Conservation (phyloP, 92 coral and sea anemone genomes). For the Zoanthus sociatus region DNA sequence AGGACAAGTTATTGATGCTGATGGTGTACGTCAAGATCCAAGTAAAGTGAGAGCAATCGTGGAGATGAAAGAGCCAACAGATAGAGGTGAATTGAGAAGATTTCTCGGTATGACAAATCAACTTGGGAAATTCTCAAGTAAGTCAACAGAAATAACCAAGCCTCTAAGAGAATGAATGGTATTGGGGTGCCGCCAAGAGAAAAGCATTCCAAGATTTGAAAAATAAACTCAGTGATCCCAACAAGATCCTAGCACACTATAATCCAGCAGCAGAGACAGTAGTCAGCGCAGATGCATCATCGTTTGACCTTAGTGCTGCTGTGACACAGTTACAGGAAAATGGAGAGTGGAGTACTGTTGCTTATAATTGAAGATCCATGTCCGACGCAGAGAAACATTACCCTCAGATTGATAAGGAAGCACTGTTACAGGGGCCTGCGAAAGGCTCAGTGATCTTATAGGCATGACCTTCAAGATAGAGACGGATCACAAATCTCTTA, state of each 20-base stretch:
- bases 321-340: background rate
- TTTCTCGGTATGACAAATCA: too few relatives aligned
- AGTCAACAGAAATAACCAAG: background rate
- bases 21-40: conserved; percentile 27
- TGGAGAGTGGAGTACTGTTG: background rate
- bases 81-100: background rate
- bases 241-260: conserved; percentile 14
- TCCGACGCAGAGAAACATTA: background rate
- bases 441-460: background rate
- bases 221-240: conserved; percentile 5
- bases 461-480: conserved; percentile 52
- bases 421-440: background rate
- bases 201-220: conserved; percentile 19
- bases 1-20: conserved; percentile 7
- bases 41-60: conserved; percentile 22
- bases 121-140: background rate
- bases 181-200: background rate
- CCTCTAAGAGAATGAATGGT: conserved; percentile 11
- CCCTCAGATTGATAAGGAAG: background rate
- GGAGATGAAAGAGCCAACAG: conserved; percentile 6
- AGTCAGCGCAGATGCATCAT: background rate
- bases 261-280: background rate
- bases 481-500: conserved; percentile 62
- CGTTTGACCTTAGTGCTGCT: background rate
- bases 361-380: background rate